Evolutionary conservation across 2,888 invertebrate species (phyloP).

Genomic region (Drosophila suboccidentalis): DNA sequence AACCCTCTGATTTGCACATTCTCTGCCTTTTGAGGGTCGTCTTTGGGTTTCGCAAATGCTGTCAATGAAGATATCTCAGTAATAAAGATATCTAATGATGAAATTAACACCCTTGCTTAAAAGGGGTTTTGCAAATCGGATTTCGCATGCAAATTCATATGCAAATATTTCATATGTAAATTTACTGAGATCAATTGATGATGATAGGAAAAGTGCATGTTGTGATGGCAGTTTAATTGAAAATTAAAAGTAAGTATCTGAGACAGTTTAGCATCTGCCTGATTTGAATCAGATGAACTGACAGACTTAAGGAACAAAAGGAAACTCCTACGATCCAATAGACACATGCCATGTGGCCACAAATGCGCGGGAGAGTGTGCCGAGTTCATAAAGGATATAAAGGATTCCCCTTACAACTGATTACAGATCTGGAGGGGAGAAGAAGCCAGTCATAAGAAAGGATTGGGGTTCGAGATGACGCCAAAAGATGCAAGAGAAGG

Average conservation of each 20-base stretch:
- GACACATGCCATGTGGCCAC: conserved; percentile 62
- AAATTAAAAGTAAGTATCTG: conserved; percentile 5
- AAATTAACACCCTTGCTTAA: conserved; percentile 63
- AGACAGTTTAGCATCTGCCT: conserved; percentile 34
- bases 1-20: conserved; percentile 7
- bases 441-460: conserved; percentile 5
- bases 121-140: conserved; percentile 30
- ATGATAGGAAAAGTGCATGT: conserved; percentile 20
- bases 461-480: conserved; percentile 43
- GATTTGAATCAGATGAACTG: conserved; percentile 28
- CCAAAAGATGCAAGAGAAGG: conserved; percentile 24
- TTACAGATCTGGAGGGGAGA: conserved; percentile 32
- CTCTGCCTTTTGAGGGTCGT: not conserved
- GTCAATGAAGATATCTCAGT: conserved; percentile 55
- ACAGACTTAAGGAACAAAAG: not conserved
- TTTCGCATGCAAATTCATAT: conserved; percentile 43
- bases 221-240: conserved; percentile 59
- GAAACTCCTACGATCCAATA: conserved; percentile 5
- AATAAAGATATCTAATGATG: conserved; percentile 55
- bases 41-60: conserved; percentile 38
- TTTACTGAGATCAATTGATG: conserved; percentile 44
- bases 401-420: conserved; percentile 52
- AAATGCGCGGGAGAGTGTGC: conserved; percentile 59
- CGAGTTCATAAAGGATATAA: conserved; percentile 32
- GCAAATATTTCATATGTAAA: conserved; percentile 47